These are phyloP conservation scores for Acinonyx jubatus DNA, from an alignment of 2,113 vertebrate genomes.

Conservation along the genomic window DNA sequence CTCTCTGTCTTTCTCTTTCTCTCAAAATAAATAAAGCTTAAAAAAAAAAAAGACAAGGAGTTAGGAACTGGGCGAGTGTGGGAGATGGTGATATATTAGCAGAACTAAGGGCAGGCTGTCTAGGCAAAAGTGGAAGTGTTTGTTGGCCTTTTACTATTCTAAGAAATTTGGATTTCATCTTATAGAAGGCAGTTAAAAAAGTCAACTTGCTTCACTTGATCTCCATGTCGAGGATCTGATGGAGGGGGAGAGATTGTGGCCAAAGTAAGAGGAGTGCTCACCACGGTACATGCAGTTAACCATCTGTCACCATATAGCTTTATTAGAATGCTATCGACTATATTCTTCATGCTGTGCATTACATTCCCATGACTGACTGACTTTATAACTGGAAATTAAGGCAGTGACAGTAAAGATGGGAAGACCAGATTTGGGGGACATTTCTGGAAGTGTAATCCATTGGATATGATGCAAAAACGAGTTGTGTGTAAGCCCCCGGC, in stretches of 20 bases:
- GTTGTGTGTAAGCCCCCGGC: neutral
- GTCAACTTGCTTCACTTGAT: neutral
- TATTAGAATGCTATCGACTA: too few relatives aligned
- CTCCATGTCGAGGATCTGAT: neutral
- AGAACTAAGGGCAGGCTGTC: neutral
- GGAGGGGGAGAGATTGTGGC: neutral
- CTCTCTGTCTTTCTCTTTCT: too few relatives aligned
- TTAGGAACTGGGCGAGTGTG: neutral
- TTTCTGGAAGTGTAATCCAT: neutral
- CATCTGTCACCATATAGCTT: too few relatives aligned
- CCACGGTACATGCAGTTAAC: too few relatives aligned
- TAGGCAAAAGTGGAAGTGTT: neutral
- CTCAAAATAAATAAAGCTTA: too few relatives aligned
- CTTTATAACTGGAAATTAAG: neutral
- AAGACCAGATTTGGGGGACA: neutral
- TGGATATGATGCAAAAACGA: neutral
- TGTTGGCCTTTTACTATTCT: neutral
- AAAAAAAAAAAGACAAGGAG: neutral
- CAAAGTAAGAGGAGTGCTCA: neutral
- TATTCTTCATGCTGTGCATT: too few relatives aligned
- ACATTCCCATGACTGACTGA: too few relatives aligned
- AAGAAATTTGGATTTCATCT: slow-evolving; percentile 6
- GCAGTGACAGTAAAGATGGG: neutral
- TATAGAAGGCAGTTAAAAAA: neutral
- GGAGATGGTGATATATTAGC: neutral